Conservation (phyloP, 37 sponge, comb jelly and placozoan species). For the Theonella swinhoei region DNA sequence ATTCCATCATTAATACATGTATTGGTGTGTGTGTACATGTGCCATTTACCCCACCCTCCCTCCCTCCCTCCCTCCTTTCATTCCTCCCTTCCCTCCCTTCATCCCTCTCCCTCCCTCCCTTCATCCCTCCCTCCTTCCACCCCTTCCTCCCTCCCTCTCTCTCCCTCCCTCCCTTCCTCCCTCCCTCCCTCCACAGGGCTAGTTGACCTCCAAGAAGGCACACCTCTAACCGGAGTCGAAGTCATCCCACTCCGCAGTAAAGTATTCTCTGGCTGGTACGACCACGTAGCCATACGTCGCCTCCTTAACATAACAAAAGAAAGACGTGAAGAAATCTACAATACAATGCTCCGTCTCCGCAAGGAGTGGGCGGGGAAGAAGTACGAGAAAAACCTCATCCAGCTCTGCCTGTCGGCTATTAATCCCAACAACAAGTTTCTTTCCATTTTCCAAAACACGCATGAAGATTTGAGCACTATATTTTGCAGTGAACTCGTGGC, state of each 20-base stretch:
- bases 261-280: slow-evolving; percentile 86
- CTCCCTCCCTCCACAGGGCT: slow-evolving; percentile 40
- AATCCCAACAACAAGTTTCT: slow-evolving; percentile 64
- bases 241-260: slow-evolving; percentile 69
- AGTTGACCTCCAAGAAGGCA: slow-evolving; percentile 74
- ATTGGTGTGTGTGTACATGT: no score
- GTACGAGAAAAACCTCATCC: slow-evolving; percentile 73
- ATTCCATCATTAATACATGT: no score
- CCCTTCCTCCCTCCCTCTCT: background rate
- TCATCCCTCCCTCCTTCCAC: no score
- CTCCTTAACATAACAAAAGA: slow-evolving; percentile 47
- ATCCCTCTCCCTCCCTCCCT: no score
- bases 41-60: no score
- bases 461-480: slow-evolving; percentile 75
- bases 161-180: no score
- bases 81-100: background rate
- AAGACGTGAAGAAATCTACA: slow-evolving; percentile 51
- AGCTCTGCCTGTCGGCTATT: slow-evolving; percentile 67
- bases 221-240: slow-evolving; percentile 71
- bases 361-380: slow-evolving; percentile 59
- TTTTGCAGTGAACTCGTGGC: slow-evolving; percentile 86
- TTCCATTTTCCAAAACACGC: slow-evolving; percentile 52
- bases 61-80: no score
- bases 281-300: slow-evolving; percentile 66
- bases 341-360: slow-evolving; percentile 51